These are phyloP conservation scores for Siniperca knerii DNA, from an alignment of 2,113 vertebrate species.

Conservation along the genomic window DNA sequence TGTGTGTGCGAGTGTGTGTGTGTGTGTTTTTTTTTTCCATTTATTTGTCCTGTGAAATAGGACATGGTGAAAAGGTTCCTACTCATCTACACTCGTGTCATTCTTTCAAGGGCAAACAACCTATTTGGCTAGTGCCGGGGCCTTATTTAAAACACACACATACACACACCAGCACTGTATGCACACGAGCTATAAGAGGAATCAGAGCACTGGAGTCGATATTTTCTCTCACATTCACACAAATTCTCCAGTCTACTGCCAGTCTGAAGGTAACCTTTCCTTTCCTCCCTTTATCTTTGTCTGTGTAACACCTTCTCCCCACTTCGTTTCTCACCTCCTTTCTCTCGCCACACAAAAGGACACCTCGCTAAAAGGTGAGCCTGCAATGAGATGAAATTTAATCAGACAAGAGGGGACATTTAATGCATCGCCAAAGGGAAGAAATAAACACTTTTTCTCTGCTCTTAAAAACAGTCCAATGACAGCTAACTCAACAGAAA, in stretches of 20 bases:
- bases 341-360: conserved; percentile 51
- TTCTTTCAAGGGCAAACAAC: conserved; percentile 66
- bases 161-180: not conserved
- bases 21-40: conserved; percentile 15
- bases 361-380: conserved; percentile 44
- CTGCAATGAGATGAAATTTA: conserved; percentile 54
- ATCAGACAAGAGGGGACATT: conserved; percentile 52
- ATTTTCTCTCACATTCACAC: conserved; percentile 26
- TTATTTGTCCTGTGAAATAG: conserved; percentile 70
- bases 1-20: conserved; percentile 31
- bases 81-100: conserved; percentile 54
- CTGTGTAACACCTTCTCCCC: conserved; percentile 18
- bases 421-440: conserved; percentile 24
- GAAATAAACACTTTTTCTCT: conserved; percentile 32
- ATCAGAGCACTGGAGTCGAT: not conserved
- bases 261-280: conserved; percentile 72
- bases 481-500: conserved; percentile 48
- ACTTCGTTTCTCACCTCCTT: conserved; percentile 41
- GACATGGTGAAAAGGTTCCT: conserved; percentile 60
- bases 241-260: conserved; percentile 17
- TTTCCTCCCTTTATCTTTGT: conserved; percentile 47
- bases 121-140: conserved; percentile 18
- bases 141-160: conserved; percentile 50
- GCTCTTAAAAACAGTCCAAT: conserved; percentile 16
- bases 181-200: conserved; percentile 8